Evolutionary conservation across 2,113 vertebrate genomes (phyloP).

Genomic region (Oncorhynchus tshawytscha): DNA sequence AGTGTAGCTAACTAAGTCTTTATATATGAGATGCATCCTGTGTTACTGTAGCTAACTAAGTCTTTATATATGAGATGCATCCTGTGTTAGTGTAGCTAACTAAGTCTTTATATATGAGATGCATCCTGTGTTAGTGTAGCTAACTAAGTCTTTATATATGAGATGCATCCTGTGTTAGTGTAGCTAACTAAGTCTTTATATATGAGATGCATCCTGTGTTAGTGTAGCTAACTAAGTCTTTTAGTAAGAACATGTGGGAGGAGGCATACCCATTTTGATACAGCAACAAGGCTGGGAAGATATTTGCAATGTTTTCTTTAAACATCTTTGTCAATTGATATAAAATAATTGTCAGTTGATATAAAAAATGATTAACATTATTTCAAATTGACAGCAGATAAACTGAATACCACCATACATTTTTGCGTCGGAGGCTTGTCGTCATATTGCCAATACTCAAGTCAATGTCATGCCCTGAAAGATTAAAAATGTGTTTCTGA

Average conservation of each 20-base stretch:
- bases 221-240: background rate
- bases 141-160: too few relatives aligned
- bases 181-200: too few relatives aligned
- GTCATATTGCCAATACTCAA: background rate
- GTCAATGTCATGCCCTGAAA: background rate
- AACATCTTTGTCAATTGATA: background rate
- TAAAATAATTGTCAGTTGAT: background rate
- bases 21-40: too few relatives aligned
- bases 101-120: too few relatives aligned
- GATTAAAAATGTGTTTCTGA: background rate
- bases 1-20: too few relatives aligned
- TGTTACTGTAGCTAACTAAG: too few relatives aligned
- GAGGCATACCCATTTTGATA: background rate
- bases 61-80: too few relatives aligned
- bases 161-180: too few relatives aligned
- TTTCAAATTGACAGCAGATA: too few relatives aligned
- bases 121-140: too few relatives aligned
- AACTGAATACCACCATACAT: background rate
- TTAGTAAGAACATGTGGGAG: background rate
- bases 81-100: too few relatives aligned
- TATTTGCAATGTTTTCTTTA: background rate
- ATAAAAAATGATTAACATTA: conserved; percentile 14
- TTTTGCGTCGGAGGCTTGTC: background rate
- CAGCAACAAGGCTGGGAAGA: background rate
- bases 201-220: too few relatives aligned